These are phyloP conservation scores for Scophthalmus maximus DNA, from an alignment of 2,113 vertebrate genomes.

Conservation along the genomic window DNA sequence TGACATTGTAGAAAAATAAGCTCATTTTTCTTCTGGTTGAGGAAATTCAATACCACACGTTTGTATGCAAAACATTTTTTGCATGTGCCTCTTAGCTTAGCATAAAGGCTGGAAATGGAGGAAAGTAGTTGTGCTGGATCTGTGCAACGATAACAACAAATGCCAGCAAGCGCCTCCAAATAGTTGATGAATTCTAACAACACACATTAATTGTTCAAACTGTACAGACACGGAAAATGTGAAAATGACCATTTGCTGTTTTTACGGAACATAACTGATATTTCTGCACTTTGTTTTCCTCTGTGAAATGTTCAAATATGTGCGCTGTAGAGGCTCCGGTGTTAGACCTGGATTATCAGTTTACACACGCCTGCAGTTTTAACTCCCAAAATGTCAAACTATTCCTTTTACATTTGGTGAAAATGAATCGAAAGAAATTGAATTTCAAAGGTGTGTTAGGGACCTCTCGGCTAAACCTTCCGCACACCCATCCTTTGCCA, in stretches of 20 bases:
- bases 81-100: not conserved
- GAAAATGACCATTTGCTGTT: not conserved
- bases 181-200: not conserved
- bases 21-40: not conserved
- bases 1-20: not conserved
- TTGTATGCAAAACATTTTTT: not conserved
- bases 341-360: not conserved
- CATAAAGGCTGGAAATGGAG: not conserved
- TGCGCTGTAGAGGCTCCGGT: not conserved
- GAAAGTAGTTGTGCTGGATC: too few species aligned
- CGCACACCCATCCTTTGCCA: too few species aligned
- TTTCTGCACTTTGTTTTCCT: not conserved
- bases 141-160: not conserved
- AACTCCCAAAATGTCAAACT: constrained; percentile 4
- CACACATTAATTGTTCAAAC: not conserved
- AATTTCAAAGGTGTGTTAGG: not conserved
- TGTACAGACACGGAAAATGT: not conserved
- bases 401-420: constrained; percentile 6
- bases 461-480: not conserved
- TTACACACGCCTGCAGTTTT: not conserved
- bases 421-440: not conserved
- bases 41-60: not conserved
- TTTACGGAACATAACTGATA: not conserved
- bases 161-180: not conserved
- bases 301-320: not conserved